phyloP scores from a whole-genome alignment of 2,888 invertebrate genomes.

The Physocephala rufipes region DNA sequence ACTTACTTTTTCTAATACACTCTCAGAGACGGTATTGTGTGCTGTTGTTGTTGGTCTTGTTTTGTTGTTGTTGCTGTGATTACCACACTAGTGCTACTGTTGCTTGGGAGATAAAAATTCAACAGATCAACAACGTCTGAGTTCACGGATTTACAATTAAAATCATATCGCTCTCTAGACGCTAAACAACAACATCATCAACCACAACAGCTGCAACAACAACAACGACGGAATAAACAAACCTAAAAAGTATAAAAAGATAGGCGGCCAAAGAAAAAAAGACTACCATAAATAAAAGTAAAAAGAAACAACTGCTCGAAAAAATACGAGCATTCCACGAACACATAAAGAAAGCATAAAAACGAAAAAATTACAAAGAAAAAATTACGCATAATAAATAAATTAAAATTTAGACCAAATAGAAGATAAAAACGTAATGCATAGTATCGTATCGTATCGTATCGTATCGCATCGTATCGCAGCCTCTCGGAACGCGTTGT shows the following conservation, averaged over 20 bases:
- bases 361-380: too few relatives aligned
- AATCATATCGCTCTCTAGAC: background rate
- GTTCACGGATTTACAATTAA: slow-evolving; percentile 27
- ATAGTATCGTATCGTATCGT: too few relatives aligned
- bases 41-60: background rate
- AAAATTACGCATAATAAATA: too few relatives aligned
- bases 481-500: too few relatives aligned
- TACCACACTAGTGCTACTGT: background rate
- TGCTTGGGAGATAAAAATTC: background rate
- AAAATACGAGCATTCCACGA: too few relatives aligned
- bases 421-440: too few relatives aligned
- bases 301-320: background rate
- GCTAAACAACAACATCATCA: background rate
- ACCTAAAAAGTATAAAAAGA: background rate
- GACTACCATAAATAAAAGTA: slow-evolving; percentile 3
- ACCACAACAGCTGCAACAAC: background rate
- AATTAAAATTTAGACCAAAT: too few relatives aligned
- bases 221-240: background rate
- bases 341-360: too few relatives aligned
- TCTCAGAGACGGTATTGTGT: background rate
- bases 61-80: background rate
- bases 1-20: background rate
- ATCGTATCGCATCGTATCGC: too few relatives aligned
- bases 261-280: background rate
- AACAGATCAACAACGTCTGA: slow-evolving; percentile 12